phyloP scores from a whole-genome alignment of 2,797 vertebrate species.

The Rhodeus uyekii region DNA sequence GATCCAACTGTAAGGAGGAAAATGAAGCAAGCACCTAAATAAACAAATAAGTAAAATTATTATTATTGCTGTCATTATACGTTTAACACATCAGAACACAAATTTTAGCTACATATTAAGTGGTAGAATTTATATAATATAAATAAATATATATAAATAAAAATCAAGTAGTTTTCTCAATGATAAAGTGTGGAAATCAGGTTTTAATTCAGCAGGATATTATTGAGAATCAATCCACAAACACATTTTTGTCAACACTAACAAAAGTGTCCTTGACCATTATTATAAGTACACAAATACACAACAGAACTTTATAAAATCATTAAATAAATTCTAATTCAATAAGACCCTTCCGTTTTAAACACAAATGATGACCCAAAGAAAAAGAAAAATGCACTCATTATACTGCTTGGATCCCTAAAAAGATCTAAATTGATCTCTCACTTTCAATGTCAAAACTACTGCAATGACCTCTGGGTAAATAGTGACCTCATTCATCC shows the following conservation, averaged over 20 bases:
- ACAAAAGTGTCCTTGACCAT: background rate
- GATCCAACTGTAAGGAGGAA: background rate
- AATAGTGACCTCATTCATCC: conserved; percentile 3
- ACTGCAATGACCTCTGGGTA: background rate
- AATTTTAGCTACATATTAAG: background rate
- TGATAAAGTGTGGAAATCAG: background rate
- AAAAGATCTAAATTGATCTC: background rate
- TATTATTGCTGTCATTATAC: background rate
- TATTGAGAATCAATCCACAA: background rate
- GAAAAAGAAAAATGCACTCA: background rate
- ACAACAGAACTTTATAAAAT: background rate
- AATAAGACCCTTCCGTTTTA: background rate
- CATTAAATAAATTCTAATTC: background rate
- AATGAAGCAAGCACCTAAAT: background rate
- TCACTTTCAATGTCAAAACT: background rate
- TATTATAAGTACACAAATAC: background rate
- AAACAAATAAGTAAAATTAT: background rate
- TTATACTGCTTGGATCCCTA: background rate
- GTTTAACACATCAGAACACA: background rate
- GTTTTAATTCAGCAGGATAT: background rate
- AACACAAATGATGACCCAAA: background rate
- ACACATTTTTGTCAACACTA: conserved; percentile 25
- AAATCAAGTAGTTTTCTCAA: background rate
- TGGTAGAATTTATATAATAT: no score
- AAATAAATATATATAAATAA: no score